Base-by-base conservation (phyloP, 2,113 vertebrate species). In the Diadophis punctatus region DNA sequence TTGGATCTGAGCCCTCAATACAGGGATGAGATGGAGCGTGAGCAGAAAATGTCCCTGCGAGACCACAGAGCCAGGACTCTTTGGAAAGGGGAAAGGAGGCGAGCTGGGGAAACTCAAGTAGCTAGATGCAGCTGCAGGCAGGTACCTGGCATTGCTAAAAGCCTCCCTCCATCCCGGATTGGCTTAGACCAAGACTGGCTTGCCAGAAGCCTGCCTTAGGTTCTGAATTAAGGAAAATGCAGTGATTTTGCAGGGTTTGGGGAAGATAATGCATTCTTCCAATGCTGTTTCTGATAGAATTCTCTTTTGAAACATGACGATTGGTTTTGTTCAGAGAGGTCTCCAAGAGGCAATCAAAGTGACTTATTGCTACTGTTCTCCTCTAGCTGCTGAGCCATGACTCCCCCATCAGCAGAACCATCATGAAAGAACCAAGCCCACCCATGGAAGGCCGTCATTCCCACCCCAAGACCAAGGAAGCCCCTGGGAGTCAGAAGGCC, bases 71-170 rank as follows among this genome's bases (percentile, higher is more conserved):
- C 60, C 58, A 34, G 0, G 88, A 88, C 0, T 53, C 89, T 58
- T 91, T 93, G 94, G 90, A 88, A 96, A 84, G 2, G 51, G 22
- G 48, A 89, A 43, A 93, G 43, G 86, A 89, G 93, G 93, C 91
- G 39, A 96, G 7, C 93, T 91, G 92, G 92, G 94, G 94, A 95
- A 80, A 0, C 84, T 95, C 93, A 60, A 87, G 51, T 96, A 96
- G 96, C 93, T 93, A 96, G 91, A 27, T 90, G 86, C 96, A 96
- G 95, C 94, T 95, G 94, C 91, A 51, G 39, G 93, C 6, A 20
- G 93, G 92, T 95, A 90, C 89, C 95, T 30, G 63, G 89, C 0
- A 5, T 55, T 46, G 51, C 39, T 90, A 88, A 90, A 5, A 20
- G 49, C 58, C 86, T 93, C 91, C 93, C 93, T 92, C 94, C 88